Percentiles rank a stretch among this genome's conserved stretches.
Conservation (phyloP, 2,888 invertebrate species). For the Drosophila nr. medialis region DNA sequence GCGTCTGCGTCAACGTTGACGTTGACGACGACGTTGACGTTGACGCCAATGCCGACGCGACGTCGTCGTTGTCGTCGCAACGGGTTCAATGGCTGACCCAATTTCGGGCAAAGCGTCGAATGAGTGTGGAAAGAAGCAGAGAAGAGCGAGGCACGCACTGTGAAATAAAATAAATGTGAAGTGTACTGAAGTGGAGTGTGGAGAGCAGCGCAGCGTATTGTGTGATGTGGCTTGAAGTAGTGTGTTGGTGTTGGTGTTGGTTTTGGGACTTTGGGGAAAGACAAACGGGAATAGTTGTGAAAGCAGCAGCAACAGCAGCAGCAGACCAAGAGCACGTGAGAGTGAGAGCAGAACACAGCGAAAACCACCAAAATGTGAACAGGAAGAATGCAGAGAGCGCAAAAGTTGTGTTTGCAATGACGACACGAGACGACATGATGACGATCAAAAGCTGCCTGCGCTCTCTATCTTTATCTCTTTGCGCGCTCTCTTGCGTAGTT, state of each 20-base stretch:
- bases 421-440: slow-evolving; percentile 13
- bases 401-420: slow-evolving; percentile 32
- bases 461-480: slow-evolving; percentile 8
- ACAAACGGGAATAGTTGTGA: slow-evolving; percentile 71
- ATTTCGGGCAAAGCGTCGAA: slow-evolving; percentile 74
- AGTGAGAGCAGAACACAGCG: slow-evolving; percentile 37
- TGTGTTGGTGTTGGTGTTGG: slow-evolving; percentile 1
- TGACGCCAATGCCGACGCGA: slow-evolving; percentile 32
- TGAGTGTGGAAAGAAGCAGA: slow-evolving; percentile 56
- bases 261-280: slow-evolving; percentile 20
- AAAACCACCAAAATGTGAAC: background rate
- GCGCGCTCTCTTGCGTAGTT: slow-evolving; percentile 19
- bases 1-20: slow-evolving; percentile 12
- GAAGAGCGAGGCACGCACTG: slow-evolving; percentile 60
- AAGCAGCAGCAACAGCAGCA: slow-evolving; percentile 50
- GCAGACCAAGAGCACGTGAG: slow-evolving; percentile 5
- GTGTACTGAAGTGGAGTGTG: slow-evolving; percentile 35
- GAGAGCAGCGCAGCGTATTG: slow-evolving; percentile 10
- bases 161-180: slow-evolving; percentile 40
- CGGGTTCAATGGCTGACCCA: slow-evolving; percentile 85
- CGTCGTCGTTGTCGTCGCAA: slow-evolving; percentile 69
- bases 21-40: slow-evolving; percentile 24
- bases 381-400: slow-evolving; percentile 43
- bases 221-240: slow-evolving; percentile 9
- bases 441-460: slow-evolving; percentile 40